phyloP scores from a whole-genome alignment of 2,797 vertebrate species.

The Enteromius afrohamiltoni region DNA sequence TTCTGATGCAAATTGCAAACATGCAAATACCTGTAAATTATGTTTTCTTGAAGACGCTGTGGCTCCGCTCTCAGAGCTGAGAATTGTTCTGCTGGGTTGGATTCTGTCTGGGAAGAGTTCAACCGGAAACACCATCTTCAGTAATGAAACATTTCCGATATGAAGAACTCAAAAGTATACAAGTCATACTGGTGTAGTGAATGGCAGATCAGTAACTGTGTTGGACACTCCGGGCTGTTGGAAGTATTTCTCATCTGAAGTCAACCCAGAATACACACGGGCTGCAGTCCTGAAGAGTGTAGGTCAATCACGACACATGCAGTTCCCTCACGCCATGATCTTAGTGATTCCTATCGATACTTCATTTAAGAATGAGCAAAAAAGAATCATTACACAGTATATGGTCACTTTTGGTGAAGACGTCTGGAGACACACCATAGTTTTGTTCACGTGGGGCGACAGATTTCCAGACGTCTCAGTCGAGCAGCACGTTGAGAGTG shows the following conservation, averaged over 20 bases:
- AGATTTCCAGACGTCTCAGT: conserved; percentile 33
- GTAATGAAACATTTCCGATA: neutral
- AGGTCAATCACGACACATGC: conserved; percentile 39
- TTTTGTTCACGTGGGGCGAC: conserved; percentile 43
- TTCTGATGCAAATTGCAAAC: neutral
- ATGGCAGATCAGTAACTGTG: conserved; percentile 40
- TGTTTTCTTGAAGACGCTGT: too few relatives aligned
- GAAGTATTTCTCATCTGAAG: conserved; percentile 15
- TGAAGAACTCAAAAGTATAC: neutral
- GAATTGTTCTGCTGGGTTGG: conserved; percentile 48
- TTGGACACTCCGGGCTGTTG: conserved; percentile 44
- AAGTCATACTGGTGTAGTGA: neutral
- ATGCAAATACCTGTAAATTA: too few relatives aligned
- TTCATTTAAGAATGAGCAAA: conserved; percentile 40
- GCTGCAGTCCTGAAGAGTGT: conserved; percentile 29
- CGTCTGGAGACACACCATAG: conserved; percentile 48
- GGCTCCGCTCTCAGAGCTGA: conserved; percentile 6
- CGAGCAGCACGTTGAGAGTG: conserved; percentile 48
- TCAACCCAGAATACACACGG: conserved; percentile 23
- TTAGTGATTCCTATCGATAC: conserved; percentile 53
- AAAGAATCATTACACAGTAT: conserved; percentile 8
- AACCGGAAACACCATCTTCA: conserved; percentile 31
- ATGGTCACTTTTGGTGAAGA: conserved; percentile 39
- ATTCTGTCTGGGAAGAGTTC: conserved; percentile 46
- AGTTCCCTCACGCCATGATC: conserved; percentile 60